Evolutionary conservation across 1,140 invertebrate species (phyloP), one percentile per base, ranked within the genome.

Genomic region (Asobara japonica): DNA sequence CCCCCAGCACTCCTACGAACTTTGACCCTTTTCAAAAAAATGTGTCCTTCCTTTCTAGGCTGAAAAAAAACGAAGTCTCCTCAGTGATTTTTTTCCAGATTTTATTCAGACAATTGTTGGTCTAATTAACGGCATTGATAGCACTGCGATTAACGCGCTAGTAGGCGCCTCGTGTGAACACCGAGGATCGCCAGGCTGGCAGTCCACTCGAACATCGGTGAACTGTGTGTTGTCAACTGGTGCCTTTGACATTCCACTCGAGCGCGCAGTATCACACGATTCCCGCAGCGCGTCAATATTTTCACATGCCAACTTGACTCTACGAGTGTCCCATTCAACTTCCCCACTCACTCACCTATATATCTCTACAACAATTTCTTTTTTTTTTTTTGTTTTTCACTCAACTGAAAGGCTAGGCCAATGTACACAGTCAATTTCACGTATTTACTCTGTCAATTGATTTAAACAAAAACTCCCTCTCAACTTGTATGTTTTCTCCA

Each of bases 241-340:
- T 73, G 71, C 51, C 38, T 72, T 66, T 72, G 64, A 73, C 72
- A 73, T 69, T 65, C 65, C 72, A 48, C 66, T 73, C 36, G 33
- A 30, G 22, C 29, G 13, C 10, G 25, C 48, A 68, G 60, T 72
- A 62, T 62, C 60, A 31, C 60, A 62, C 60, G n/a, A 30, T 62
- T 62, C 60, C n/a, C 60, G 29, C 60, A 30, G 3, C 29, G 29
- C 67, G 30, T 60, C 18, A 61, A 60, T 36, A 61, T 69, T 69
- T 69, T 69, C 45, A 62, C 27, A 62, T 62, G 60, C 60, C 60
- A 62, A 62, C 60, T 62, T 62, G 60, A 62, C 60, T 62, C 29
- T 16, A 62, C 29, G 51, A 56, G 51, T 56, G 51, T 56, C 22
- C 22, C n/a, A 62, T 62, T 62, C 29, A 62, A 18, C 29, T 56